A percentile compares a stretch with the other conserved stretches of the same genome.
Conservation (phyloP, 2,888 invertebrate species). For the Neocrepidodera transversa region DNA sequence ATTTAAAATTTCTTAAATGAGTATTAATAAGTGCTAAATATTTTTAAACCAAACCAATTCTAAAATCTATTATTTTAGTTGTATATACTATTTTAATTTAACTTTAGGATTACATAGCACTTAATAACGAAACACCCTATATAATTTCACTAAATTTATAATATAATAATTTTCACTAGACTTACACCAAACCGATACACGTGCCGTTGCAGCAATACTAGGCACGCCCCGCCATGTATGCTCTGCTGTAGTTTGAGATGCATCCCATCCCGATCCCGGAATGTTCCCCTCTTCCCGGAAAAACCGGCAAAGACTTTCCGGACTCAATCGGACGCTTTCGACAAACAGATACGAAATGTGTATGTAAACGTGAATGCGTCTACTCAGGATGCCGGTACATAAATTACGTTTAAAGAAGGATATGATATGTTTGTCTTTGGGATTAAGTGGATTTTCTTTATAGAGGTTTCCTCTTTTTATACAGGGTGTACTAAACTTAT, state of each 20-base stretch:
- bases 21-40: too few species aligned
- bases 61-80: too few species aligned
- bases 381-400: neutral
- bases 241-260: constrained; percentile 42
- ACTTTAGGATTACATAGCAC: too few species aligned
- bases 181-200: constrained; percentile 16
- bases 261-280: constrained; percentile 51
- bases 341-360: constrained; percentile 11
- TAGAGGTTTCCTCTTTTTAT: neutral
- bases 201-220: constrained; percentile 50
- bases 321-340: constrained; percentile 37
- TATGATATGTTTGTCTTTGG: constrained; percentile 1
- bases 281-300: constrained; percentile 49
- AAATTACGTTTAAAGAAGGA: neutral
- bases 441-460: constrained; percentile 17
- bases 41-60: too few species aligned
- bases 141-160: neutral
- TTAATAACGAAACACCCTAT: neutral
- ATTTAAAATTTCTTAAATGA: too few species aligned
- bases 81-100: too few species aligned
- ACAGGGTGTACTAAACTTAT: too few species aligned
- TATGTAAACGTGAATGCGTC: neutral
- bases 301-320: constrained; percentile 43
- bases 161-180: too few species aligned
- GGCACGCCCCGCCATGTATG: constrained; percentile 52